Conservation (phyloP, 2,888 invertebrate genomes). For the Aphodius sticticus region DNA sequence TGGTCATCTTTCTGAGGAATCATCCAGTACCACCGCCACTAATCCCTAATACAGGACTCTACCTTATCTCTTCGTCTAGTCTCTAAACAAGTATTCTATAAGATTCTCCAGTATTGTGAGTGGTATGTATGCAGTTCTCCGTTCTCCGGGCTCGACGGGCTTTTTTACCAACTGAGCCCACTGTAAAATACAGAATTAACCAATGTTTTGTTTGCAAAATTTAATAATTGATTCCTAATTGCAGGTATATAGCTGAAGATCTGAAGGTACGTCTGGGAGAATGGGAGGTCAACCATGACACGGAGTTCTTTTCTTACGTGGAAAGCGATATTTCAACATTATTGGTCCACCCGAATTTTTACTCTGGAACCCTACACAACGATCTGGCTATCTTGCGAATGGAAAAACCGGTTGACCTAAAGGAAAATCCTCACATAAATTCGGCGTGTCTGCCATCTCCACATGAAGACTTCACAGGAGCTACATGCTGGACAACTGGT, state of each 20-base stretch:
- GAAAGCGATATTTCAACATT: conserved; percentile 86
- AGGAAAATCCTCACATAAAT: conserved; percentile 84
- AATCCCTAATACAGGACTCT: too few relatives aligned
- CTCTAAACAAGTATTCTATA: too few relatives aligned
- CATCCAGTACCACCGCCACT: too few relatives aligned
- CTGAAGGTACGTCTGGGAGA: conserved; percentile 88
- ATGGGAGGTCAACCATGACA: conserved; percentile 96
- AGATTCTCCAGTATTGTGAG: too few relatives aligned
- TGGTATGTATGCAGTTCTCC: too few relatives aligned
- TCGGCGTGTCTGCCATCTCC: conserved; percentile 91
- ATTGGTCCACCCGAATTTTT: conserved; percentile 91
- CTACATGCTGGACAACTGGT: conserved; percentile 94
- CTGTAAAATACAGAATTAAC: too few relatives aligned
- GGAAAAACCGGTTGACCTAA: conserved; percentile 84
- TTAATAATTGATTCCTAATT: conserved; percentile 40
- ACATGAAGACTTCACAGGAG: conserved; percentile 79
- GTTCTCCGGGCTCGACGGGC: too few relatives aligned
- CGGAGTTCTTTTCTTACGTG: conserved; percentile 92
- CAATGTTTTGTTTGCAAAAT: too few relatives aligned
- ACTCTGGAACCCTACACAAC: conserved; percentile 93
- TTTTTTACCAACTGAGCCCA: too few relatives aligned
- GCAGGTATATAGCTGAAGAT: conserved; percentile 81
- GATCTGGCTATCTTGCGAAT: conserved; percentile 90
- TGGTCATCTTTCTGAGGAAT: too few relatives aligned
- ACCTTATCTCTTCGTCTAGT: too few relatives aligned